A percentile compares a stretch with the other conserved stretches of the same genome.
Evolutionary conservation across 2,797 vertebrate genomes (phyloP).

Genomic region (Kryptopterus vitreolus): DNA sequence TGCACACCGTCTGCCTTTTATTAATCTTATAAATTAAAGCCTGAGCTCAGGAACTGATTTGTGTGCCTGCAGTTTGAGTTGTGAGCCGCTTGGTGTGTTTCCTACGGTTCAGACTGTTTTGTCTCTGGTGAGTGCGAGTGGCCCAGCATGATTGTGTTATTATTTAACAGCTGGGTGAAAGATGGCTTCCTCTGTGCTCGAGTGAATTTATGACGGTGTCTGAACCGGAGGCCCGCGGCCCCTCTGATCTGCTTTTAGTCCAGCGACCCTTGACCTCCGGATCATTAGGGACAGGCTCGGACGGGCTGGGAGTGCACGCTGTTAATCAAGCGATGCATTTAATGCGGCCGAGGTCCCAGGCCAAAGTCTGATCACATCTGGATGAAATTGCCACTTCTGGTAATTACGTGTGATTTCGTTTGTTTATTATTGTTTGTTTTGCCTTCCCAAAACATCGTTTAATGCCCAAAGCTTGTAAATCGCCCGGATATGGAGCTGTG

Average conservation of each 20-base stretch:
- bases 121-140: constrained; percentile 13
- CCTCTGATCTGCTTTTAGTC: constrained; percentile 62
- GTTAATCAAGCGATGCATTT: constrained; percentile 52
- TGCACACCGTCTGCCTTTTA: neutral
- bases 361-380: constrained; percentile 60
- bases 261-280: constrained; percentile 57
- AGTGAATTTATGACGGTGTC: constrained; percentile 63
- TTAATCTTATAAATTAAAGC: neutral
- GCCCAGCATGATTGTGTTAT: constrained; percentile 52
- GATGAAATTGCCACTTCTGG: constrained; percentile 63
- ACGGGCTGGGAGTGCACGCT: constrained; percentile 49
- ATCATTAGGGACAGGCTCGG: constrained; percentile 57
- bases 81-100: neutral
- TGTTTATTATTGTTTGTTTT: constrained; percentile 59
- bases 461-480: constrained; percentile 42
- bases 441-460: constrained; percentile 48
- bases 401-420: constrained; percentile 56
- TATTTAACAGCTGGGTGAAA: constrained; percentile 59
- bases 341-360: constrained; percentile 38
- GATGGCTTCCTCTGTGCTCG: constrained; percentile 57
- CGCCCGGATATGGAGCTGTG: constrained; percentile 21
- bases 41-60: constrained; percentile 15
- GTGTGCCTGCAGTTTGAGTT: neutral
- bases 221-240: constrained; percentile 47
- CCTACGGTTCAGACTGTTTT: constrained; percentile 10